Conservation (phyloP, 2,797 vertebrate genomes). For the Octomys mimax region DNA sequence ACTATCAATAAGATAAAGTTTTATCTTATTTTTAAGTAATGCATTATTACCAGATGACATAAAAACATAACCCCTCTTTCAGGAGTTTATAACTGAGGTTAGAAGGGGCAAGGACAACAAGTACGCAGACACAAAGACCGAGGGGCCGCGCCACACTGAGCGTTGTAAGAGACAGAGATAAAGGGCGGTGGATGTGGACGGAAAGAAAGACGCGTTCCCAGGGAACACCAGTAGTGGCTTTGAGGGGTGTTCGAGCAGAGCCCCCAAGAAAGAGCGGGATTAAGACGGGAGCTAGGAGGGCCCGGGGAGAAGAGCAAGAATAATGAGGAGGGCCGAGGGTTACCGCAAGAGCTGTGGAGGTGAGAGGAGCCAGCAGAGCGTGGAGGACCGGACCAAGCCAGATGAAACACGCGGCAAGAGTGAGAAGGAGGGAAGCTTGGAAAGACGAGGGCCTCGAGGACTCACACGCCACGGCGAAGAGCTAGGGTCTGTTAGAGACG, state of each 20-base stretch:
- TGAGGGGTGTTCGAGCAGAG: neutral
- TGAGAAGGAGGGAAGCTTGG: neutral
- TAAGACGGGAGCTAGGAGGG: neutral
- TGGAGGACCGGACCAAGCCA: neutral
- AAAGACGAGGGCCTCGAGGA: neutral
- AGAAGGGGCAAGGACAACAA: neutral
- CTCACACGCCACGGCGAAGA: neutral
- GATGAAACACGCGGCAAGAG: neutral
- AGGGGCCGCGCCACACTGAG: neutral
- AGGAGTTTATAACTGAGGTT: neutral
- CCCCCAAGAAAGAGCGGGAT: neutral
- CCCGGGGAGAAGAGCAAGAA: neutral
- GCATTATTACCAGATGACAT: neutral
- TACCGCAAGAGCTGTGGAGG: neutral
- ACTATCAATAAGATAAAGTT: neutral
- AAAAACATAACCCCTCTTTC: neutral
- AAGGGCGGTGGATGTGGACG: neutral
- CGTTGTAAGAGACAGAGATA: neutral
- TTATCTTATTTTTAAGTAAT: conserved; percentile 42
- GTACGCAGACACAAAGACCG: neutral
- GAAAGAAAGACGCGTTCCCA: neutral
- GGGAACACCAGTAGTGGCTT: neutral
- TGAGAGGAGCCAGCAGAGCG: neutral
- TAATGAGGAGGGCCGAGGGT: neutral
- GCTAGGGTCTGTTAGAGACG: neutral